These are phyloP conservation scores for Haliaeetus leucogaster DNA, from an alignment of 2,113 vertebrate genomes.

Conservation along the genomic window DNA sequence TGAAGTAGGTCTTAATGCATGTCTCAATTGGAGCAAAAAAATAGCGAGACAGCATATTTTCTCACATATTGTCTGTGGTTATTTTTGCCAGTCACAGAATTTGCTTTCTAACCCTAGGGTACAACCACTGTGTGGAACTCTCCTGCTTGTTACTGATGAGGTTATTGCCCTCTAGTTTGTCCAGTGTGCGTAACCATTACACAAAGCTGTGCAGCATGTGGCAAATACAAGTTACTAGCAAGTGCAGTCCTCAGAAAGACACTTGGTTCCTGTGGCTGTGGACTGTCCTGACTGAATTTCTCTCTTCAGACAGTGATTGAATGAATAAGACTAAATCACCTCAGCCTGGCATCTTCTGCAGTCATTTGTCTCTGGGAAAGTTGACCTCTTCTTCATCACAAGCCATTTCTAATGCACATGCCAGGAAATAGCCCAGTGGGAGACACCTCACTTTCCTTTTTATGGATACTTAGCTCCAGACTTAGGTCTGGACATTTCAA, in stretches of 20 bases:
- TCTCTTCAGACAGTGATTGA: not conserved
- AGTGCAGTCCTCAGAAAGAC: not conserved
- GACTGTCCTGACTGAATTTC: not conserved
- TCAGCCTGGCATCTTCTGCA: not conserved
- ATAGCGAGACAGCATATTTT: not conserved
- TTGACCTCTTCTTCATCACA: not conserved
- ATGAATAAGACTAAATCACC: not conserved
- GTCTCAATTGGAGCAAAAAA: not conserved
- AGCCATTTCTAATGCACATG: not conserved
- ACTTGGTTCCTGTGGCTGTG: not conserved
- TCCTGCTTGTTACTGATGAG: not conserved
- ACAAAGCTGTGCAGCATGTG: not conserved
- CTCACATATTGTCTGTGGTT: not conserved
- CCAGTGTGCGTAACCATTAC: not conserved
- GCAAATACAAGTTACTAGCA: not conserved
- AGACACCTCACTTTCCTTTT: not conserved
- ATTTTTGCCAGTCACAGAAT: not conserved
- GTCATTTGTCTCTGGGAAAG: not conserved
- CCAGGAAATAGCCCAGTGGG: not conserved
- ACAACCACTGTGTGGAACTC: not conserved
- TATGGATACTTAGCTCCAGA: not conserved
- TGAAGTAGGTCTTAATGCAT: not conserved
- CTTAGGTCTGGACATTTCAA: not conserved
- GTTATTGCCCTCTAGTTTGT: not conserved
- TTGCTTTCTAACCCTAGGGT: not conserved